Conservation (phyloP, 2,888 invertebrate genomes). For the Leptopterna dolabrata region DNA sequence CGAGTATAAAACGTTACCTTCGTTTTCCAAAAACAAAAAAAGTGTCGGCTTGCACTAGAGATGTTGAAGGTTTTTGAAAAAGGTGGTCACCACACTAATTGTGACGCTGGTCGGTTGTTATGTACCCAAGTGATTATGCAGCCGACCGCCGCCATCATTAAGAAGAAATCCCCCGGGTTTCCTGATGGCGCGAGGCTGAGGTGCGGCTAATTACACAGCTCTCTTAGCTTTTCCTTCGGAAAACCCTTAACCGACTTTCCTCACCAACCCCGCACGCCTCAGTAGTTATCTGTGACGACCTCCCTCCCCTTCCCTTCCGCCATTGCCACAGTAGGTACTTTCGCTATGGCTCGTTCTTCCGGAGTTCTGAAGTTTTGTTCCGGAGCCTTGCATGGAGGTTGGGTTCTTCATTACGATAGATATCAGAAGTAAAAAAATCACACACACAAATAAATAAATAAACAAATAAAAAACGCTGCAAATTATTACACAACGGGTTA, state of each 20-base stretch:
- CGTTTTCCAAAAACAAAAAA: no score
- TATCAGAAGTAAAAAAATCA: no score
- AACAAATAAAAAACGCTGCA: no score
- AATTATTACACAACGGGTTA: no score
- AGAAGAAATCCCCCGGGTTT: background rate
- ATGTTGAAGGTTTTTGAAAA: no score
- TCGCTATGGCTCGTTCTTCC: background rate
- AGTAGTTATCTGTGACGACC: conserved; percentile 13
- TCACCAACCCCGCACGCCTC: conserved; percentile 17
- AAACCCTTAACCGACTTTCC: background rate
- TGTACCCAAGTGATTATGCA: background rate
- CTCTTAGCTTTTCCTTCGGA: conserved; percentile 17
- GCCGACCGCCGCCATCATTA: background rate
- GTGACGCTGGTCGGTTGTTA: background rate
- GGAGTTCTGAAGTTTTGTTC: background rate
- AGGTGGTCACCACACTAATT: background rate
- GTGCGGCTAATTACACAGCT: conserved; percentile 13
- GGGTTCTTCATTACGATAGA: no score
- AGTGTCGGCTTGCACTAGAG: no score
- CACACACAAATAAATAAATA: no score
- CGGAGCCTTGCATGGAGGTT: no score
- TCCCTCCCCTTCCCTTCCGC: background rate
- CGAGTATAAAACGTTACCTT: no score
- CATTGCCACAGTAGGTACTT: background rate
- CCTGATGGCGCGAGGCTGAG: background rate